A percentile compares a stretch with the other conserved stretches of the same genome.
These are phyloP conservation scores for Pseudolaguvia tuberculata DNA, from an alignment of 2,113 vertebrate species.

Conservation along the genomic window DNA sequence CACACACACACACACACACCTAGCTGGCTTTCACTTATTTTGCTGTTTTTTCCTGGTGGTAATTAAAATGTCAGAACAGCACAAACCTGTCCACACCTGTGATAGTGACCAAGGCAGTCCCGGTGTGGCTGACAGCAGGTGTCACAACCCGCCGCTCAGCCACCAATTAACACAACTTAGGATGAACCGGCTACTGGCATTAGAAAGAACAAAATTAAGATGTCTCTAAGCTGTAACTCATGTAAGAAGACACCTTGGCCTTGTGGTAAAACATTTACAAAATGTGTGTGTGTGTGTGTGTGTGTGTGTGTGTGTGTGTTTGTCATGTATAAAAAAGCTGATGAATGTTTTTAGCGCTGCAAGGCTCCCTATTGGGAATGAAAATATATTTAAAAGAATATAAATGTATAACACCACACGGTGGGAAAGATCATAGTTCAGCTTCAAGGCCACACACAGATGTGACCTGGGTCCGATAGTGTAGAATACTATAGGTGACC, in stretches of 20 bases:
- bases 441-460: too few species aligned
- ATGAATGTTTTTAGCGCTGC: conserved; percentile 12
- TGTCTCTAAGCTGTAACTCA: conserved; percentile 38
- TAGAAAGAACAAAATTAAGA: conserved; percentile 41
- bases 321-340: not conserved
- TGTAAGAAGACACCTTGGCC: conserved; percentile 35
- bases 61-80: conserved; percentile 67
- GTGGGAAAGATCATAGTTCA: too few species aligned
- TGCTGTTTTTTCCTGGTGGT: not conserved
- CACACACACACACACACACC: too few species aligned
- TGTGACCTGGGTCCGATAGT: too few species aligned
- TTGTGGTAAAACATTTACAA: conserved; percentile 12
- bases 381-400: conserved; percentile 14
- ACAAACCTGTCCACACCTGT: conserved; percentile 45
- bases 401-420: not conserved
- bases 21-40: conserved; percentile 39
- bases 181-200: conserved; percentile 32
- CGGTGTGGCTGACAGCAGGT: conserved; percentile 47
- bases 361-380: too few species aligned
- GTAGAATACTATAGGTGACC: too few species aligned
- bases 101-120: conserved; percentile 42
- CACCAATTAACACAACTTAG: conserved; percentile 54
- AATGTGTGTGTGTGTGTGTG: conserved; percentile 9
- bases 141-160: conserved; percentile 43
- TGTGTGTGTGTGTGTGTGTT: too few species aligned